Evolutionary conservation across 1,140 invertebrate genomes (phyloP).

Genomic region (Micrasema minimum): DNA sequence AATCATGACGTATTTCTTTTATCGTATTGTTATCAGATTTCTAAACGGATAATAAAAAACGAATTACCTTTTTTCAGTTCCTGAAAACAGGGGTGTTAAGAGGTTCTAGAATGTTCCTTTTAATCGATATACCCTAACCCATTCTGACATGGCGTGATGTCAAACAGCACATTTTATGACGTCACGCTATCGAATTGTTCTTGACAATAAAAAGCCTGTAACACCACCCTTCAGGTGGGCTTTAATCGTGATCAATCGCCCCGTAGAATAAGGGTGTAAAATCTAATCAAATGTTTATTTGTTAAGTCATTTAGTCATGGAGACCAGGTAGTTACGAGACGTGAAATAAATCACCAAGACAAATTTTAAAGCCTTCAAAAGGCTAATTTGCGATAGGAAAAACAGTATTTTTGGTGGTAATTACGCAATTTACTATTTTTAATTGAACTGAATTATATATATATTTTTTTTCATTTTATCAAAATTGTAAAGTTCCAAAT

Average conservation of each 20-base stretch:
- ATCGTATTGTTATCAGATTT: too few relatives aligned
- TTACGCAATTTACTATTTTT: too few relatives aligned
- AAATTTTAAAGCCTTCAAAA: too few relatives aligned
- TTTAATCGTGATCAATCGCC: neutral
- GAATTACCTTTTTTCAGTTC: too few relatives aligned
- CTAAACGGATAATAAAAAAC: too few relatives aligned
- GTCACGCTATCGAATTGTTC: constrained; percentile 6
- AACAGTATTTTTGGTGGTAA: too few relatives aligned
- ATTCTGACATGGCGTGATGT: constrained; percentile 6
- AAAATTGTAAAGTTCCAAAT: too few relatives aligned
- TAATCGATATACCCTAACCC: neutral
- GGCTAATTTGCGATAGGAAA: too few relatives aligned
- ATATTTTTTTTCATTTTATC: too few relatives aligned
- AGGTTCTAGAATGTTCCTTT: neutral
- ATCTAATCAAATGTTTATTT: constrained; percentile 10
- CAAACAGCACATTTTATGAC: constrained; percentile 7
- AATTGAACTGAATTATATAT: too few relatives aligned
- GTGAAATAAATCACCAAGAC: neutral
- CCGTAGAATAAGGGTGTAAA: neutral
- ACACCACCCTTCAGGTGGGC: neutral
- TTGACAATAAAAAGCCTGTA: neutral
- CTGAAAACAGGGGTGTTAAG: too few relatives aligned
- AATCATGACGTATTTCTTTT: too few relatives aligned
- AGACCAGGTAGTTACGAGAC: neutral
- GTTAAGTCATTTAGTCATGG: constrained; percentile 5